Conservation (phyloP, 1,140 invertebrate genomes). For the Brachionus manjavacas region DNA sequence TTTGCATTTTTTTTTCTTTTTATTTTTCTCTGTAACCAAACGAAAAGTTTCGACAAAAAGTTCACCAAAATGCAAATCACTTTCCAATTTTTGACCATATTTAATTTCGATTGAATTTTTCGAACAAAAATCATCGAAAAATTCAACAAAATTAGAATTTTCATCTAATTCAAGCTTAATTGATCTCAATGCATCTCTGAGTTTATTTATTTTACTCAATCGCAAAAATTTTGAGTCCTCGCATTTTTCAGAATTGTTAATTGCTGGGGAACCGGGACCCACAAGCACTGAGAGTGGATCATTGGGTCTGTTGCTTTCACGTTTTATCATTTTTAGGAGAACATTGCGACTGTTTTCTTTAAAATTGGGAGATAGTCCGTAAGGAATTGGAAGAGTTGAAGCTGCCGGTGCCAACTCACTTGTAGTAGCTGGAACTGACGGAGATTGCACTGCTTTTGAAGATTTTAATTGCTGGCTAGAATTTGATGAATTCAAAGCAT, state of each 20-base stretch:
- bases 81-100: background rate
- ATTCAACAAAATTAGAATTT: slow-evolving; percentile 11
- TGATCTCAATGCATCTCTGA: slow-evolving; percentile 7
- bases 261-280: background rate
- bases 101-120: background rate
- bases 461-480: background rate
- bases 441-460: background rate
- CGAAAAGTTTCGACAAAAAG: background rate
- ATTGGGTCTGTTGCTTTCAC: background rate
- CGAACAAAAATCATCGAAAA: background rate
- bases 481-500: background rate
- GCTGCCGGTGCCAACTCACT: slow-evolving; percentile 18
- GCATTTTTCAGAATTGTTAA: background rate
- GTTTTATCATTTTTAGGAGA: background rate
- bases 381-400: slow-evolving; percentile 1
- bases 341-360: slow-evolving; percentile 6
- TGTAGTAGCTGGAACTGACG: background rate
- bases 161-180: background rate
- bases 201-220: slow-evolving; percentile 18
- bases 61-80: slow-evolving; percentile 18
- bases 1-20: slow-evolving; percentile 34
- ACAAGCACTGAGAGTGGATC: background rate
- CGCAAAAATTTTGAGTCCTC: slow-evolving; percentile 21
- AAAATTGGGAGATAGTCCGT: background rate
- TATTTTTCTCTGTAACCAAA: background rate